Conservation (phyloP, 2,888 invertebrate species). For the Pseudolycoriella hygida region DNA sequence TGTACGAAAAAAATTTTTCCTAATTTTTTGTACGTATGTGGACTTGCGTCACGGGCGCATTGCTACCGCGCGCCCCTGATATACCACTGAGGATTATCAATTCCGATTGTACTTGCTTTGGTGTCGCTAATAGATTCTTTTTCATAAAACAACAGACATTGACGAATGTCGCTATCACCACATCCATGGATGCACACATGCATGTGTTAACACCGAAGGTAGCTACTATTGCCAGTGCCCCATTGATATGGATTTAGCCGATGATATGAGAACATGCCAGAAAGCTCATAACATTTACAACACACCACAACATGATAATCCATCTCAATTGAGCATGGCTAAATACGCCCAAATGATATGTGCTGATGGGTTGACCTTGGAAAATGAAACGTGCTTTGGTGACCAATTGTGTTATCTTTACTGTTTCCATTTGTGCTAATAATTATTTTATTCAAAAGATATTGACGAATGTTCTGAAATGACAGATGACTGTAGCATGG, state of each 20-base stretch:
- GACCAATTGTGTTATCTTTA: too few species aligned
- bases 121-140: too few species aligned
- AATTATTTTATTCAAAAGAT: slow-evolving; percentile 22
- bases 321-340: neutral
- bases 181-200: slow-evolving; percentile 33
- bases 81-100: too few species aligned
- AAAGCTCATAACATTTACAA: slow-evolving; percentile 11
- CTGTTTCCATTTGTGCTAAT: neutral
- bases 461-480: slow-evolving; percentile 32
- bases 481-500: slow-evolving; percentile 27
- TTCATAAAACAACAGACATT: too few species aligned
- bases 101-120: too few species aligned
- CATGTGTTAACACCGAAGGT: slow-evolving; percentile 43
- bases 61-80: too few species aligned
- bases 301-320: slow-evolving; percentile 11
- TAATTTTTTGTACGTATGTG: too few species aligned
- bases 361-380: slow-evolving; percentile 13
- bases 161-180: slow-evolving; percentile 30
- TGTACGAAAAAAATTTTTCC: too few species aligned
- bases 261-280: slow-evolving; percentile 19
- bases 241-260: slow-evolving; percentile 22
- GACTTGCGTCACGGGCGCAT: too few species aligned
- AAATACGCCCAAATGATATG: slow-evolving; percentile 12
- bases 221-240: slow-evolving; percentile 43
- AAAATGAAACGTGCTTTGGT: slow-evolving; percentile 15